Evolutionary conservation across 2,113 vertebrate species (phyloP).

Genomic region (Phrynosoma blainvillii): DNA sequence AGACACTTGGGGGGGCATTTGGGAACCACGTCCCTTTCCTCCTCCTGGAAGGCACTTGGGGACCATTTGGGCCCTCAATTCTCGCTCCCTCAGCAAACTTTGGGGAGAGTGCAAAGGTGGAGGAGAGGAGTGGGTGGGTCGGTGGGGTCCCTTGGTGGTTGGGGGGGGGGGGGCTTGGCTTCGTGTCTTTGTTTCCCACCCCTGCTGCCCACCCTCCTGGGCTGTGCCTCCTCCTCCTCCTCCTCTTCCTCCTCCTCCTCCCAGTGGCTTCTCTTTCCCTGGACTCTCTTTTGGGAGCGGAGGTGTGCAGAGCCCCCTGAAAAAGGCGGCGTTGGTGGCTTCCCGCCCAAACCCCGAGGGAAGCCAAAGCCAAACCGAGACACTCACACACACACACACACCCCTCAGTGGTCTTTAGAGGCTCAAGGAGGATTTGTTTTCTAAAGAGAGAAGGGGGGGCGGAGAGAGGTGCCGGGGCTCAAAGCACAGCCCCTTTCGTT

Average conservation of each 20-base stretch:
- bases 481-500: neutral
- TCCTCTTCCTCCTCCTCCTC: neutral
- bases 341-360: neutral
- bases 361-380: neutral
- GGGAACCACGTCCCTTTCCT: too few species aligned
- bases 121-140: neutral
- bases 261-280: slow-evolving; percentile 29
- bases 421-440: neutral
- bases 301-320: too few species aligned
- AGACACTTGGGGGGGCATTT: neutral
- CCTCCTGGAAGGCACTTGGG: neutral
- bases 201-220: too few species aligned
- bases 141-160: neutral
- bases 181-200: neutral
- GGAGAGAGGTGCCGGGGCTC: neutral
- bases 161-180: neutral
- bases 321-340: too few species aligned
- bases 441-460: too few species aligned
- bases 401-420: neutral
- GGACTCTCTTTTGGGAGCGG: too few species aligned
- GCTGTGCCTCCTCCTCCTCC: too few species aligned
- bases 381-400: too few species aligned
- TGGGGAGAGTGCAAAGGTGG: neutral
- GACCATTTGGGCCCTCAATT: neutral
- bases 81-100: neutral